A percentile compares a stretch with the other conserved stretches of the same genome.
Conservation (phyloP, 2,113 vertebrate species). For the Noturus placidus region DNA sequence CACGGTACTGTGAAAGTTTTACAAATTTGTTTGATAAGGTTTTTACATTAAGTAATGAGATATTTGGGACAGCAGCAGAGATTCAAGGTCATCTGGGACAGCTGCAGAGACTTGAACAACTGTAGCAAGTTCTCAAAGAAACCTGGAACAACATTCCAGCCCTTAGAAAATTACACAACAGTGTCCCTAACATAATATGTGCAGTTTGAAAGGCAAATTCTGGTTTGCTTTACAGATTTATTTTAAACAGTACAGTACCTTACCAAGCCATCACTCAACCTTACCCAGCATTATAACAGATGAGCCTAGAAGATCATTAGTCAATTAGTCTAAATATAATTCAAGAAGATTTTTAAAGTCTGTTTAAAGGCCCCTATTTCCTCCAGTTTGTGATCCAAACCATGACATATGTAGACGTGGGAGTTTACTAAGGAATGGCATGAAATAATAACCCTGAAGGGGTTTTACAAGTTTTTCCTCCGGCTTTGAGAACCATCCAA, state of each 20-base stretch:
- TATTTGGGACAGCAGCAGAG: not conserved
- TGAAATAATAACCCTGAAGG: conserved; percentile 7
- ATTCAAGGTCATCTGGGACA: not conserved
- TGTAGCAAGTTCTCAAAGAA: not conserved
- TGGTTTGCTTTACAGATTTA: not conserved
- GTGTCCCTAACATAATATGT: not conserved
- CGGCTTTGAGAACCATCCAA: not conserved
- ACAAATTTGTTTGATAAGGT: not conserved
- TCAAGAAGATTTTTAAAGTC: not conserved
- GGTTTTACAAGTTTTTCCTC: not conserved
- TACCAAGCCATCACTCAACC: not conserved
- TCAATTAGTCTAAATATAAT: not conserved
- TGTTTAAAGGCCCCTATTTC: not conserved
- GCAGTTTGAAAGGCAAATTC: not conserved
- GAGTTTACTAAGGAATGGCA: not conserved
- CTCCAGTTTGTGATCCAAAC: not conserved
- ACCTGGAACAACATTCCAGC: not conserved
- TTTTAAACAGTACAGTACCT: not conserved
- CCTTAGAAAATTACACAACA: not conserved
- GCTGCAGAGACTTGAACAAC: not conserved
- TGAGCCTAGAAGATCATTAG: not conserved
- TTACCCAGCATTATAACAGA: not conserved
- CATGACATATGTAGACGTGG: conserved; percentile 14
- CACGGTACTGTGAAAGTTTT: not conserved
- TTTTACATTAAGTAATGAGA: not conserved